Evolutionary conservation across 2,113 vertebrate genomes (phyloP).

Genomic region (Motacilla tschutschensis): DNA sequence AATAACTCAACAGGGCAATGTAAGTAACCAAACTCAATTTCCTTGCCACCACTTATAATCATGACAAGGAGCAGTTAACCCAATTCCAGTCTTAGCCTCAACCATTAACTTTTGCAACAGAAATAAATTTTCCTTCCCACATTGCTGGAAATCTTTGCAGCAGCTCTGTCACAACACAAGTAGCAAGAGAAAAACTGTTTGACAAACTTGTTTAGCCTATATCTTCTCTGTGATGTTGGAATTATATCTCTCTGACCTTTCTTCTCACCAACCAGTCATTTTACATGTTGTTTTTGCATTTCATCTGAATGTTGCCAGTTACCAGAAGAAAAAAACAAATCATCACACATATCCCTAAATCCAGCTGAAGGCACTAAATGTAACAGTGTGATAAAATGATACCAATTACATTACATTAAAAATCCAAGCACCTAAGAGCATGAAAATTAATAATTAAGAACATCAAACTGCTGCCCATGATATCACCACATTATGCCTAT

Average conservation of each 20-base stretch:
- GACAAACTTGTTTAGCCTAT: background rate
- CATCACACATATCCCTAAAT: background rate
- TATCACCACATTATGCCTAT: background rate
- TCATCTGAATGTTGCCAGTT: background rate
- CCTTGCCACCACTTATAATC: background rate
- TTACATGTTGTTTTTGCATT: background rate
- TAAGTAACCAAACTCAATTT: background rate
- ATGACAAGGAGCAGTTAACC: background rate
- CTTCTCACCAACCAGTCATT: background rate
- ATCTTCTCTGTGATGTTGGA: background rate
- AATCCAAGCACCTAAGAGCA: constrained; percentile 56
- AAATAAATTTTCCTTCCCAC: background rate
- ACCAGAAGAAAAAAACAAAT: background rate
- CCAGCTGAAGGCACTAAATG: constrained; percentile 4
- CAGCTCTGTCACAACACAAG: background rate
- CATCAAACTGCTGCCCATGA: background rate
- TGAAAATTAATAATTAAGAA: constrained; percentile 51
- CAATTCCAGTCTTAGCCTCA: background rate
- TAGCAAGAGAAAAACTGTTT: background rate
- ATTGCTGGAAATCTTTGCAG: background rate
- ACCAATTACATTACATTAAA: constrained; percentile 36
- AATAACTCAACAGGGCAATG: background rate
- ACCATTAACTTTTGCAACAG: background rate
- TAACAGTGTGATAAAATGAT: background rate
- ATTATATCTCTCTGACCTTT: background rate